phyloP scores from a whole-genome alignment of 2,113 vertebrate genomes.

The Pavo muticus region DNA sequence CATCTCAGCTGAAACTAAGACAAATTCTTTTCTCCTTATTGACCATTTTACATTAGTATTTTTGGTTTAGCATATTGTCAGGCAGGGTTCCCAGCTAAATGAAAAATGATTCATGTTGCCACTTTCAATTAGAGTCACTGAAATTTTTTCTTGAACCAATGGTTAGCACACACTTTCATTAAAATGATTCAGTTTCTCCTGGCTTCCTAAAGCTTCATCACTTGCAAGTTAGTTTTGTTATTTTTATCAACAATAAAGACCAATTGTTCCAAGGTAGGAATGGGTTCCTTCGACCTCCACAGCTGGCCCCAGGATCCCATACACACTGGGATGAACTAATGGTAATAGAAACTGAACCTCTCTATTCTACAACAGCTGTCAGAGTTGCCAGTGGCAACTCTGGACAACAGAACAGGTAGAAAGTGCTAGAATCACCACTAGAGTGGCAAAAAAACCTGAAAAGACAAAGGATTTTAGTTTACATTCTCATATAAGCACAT shows the following conservation, averaged over 20 bases:
- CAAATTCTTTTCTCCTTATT: neutral
- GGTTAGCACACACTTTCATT: neutral
- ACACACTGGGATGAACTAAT: neutral
- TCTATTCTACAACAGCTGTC: neutral
- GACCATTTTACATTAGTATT: neutral
- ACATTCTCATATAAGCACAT: neutral
- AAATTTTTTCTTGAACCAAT: neutral
- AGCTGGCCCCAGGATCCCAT: neutral
- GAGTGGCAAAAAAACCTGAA: neutral
- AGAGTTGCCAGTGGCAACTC: neutral
- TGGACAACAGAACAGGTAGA: neutral
- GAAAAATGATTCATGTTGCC: neutral
- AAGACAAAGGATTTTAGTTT: neutral
- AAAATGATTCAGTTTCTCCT: neutral
- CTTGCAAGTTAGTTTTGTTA: neutral
- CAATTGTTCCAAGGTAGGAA: neutral
- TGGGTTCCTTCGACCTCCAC: neutral
- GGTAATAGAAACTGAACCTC: neutral
- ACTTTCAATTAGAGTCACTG: neutral
- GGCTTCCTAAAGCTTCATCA: neutral
- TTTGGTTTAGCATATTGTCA: neutral
- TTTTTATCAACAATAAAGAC: neutral
- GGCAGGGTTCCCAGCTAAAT: neutral
- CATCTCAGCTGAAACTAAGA: too few species aligned
- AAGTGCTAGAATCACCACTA: neutral